A percentile compares a stretch with the other conserved stretches of the same genome.
phyloP scores from a whole-genome alignment of 1,140 invertebrate genomes.

The Venturia canescens region DNA sequence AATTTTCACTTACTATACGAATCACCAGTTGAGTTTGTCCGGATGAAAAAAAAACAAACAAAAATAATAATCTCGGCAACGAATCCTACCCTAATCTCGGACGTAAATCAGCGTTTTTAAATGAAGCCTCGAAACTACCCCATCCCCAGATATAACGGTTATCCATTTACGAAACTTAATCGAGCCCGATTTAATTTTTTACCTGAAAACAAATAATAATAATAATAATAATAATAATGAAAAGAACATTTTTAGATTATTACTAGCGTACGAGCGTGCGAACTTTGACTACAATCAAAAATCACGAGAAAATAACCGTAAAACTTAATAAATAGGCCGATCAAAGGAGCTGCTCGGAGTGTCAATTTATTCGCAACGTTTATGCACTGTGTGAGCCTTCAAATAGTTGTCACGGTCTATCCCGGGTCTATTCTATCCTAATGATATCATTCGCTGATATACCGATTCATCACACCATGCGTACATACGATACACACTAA shows the following conservation, averaged over 20 bases:
- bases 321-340: constrained; percentile 23
- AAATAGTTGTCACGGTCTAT: constrained; percentile 43
- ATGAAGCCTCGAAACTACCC: background rate
- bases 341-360: constrained; percentile 31
- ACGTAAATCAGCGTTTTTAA: constrained; percentile 21
- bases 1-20: constrained; percentile 46
- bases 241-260: constrained; percentile 25
- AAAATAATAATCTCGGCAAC: constrained; percentile 9
- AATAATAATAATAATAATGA: background rate
- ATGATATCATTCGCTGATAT: constrained; percentile 13
- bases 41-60: constrained; percentile 9
- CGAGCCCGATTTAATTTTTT: constrained; percentile 44
- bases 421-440: constrained; percentile 12
- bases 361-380: constrained; percentile 46
- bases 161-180: background rate
- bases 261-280: background rate
- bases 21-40: constrained; percentile 21
- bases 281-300: constrained; percentile 35
- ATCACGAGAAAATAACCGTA: background rate
- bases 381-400: constrained; percentile 44
- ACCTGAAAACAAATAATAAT: constrained; percentile 7
- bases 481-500: background rate
- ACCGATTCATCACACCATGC: background rate
- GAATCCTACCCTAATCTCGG: background rate
- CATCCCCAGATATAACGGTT: constrained; percentile 17